Base-by-base conservation (phyloP, 2,888 invertebrate genomes). In the Xestia c-nigrum region DNA sequence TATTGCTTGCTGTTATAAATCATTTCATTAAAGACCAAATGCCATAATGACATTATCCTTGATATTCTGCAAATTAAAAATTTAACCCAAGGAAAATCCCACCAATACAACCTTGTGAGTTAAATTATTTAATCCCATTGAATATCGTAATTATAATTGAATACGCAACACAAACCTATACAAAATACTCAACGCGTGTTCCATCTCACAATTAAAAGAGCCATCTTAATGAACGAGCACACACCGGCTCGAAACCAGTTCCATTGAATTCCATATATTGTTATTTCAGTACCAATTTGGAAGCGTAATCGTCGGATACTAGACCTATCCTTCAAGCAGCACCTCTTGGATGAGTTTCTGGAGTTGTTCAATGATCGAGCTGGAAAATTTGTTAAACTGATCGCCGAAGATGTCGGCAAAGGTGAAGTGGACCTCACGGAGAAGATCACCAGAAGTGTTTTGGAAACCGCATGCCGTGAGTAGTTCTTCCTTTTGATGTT, bases 391-490 rank as follows among this genome's bases (percentile, higher is more conserved):
- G 76, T 80, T 6, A 47, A 80, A 7, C 5, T 50, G 0, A 5
- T 90, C 0, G 65, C 70, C 2, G 65, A 80, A 3, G 74, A 87
- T n/a, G 79, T 70, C 9, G 85, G 82, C 3, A 74, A 68, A 65
- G 85, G 77, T 21, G 74, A 76, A n/a, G 83, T 88, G 0, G 84
- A 87, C 66, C 61, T 88, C 0, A 81, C 78, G 40, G 67, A 77
- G 3, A 80, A 84, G 24, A 63, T 89, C n/a, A 82, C 76, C 19
- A 71, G 46, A 6, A 87, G 73, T 40, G 63, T 86, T 14, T 72
- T 90, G n/a, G 88, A 89, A 63, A 85, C 85, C 6, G 59, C 88
- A 47, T 88, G 84, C 50, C 83, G 90, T 90, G 61, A 87, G 89
- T 86, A 61, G n/a, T 46, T 67, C 24, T 19, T 46, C 10, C 16